These are phyloP conservation scores for Enhydra lutris DNA, from an alignment of 2,113 vertebrate species.

Conservation along the genomic window DNA sequence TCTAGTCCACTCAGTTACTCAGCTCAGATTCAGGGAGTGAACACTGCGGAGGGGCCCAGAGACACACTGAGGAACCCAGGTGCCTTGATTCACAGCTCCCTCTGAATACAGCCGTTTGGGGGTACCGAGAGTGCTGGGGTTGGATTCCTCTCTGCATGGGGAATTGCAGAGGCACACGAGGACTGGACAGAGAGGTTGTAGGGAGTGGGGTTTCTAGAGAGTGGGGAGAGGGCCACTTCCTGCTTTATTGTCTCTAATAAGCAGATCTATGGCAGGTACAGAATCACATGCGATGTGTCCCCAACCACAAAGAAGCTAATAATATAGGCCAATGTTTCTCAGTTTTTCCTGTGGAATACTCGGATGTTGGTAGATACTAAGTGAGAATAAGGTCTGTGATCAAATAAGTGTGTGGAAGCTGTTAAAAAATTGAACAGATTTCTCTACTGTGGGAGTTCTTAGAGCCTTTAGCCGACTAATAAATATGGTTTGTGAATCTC, in stretches of 20 bases:
- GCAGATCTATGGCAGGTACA: background rate
- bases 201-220: background rate
- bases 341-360: background rate
- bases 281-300: background rate
- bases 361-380: background rate
- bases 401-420: background rate
- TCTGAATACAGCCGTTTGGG: background rate
- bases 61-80: background rate
- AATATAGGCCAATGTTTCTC: background rate
- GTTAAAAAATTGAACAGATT: background rate
- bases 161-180: background rate
- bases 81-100: background rate
- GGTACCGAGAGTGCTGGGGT: background rate
- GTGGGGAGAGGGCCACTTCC: background rate
- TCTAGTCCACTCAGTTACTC: background rate
- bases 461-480: background rate
- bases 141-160: background rate
- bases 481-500: background rate
- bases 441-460: background rate
- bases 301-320: background rate
- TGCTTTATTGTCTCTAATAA: background rate
- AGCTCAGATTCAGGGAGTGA: background rate
- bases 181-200: background rate
- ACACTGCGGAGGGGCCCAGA: background rate
- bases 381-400: constrained; percentile 1